Evolutionary conservation across 2,797 vertebrate species (phyloP), one percentile per base, ranked within the genome.

Genomic region (Coluber constrictor): DNA sequence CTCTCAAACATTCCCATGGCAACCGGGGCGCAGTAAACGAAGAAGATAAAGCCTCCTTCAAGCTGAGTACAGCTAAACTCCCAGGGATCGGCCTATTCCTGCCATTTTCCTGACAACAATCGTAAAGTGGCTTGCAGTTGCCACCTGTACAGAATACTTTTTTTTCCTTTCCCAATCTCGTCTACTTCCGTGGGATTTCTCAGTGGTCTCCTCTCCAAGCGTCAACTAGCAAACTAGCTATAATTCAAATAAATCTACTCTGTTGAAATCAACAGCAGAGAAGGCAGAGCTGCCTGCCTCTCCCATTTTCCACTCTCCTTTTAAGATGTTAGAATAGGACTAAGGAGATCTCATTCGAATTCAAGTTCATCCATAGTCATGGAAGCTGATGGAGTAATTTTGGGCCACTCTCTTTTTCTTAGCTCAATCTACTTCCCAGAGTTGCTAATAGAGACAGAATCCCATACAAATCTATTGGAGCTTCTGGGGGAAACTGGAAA

Each of bases 211-310:
- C 37, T 11, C 37, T 25, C 74, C 18, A 5, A 47, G 37, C 2
- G 1, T 47, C 43, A 37, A 79, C 3, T 20, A 3, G 32, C 32
- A 23, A 94, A 93, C 83, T 93, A 51, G 90, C 95, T 95, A 95
- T 93, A 93, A 96, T 95, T 96, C 96, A 96, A 96, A 96, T 94
- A 96, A 96, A 95, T 93, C 96, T 93, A 91, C 94, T 95, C 93
- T 95, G 95, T 94, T 93, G 93, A 95, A 96, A 93, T 94, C 92
- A 92, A 29, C 95, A 96, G 92, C 8, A 94, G 95, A 94, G 93
- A 95, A 95, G 83, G 91, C 56, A 94, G 57, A 60, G 74, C 91
- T 89, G 92, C 93, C 87, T 27, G 18, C n/a, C 92, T 89, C 88
- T 92, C 60, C 4, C 23, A 1, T 15, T 12, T 43, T 59, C 57